These are phyloP conservation scores for Dorcus parallelipipedus DNA, from an alignment of 2,888 invertebrate species.

Conservation along the genomic window DNA sequence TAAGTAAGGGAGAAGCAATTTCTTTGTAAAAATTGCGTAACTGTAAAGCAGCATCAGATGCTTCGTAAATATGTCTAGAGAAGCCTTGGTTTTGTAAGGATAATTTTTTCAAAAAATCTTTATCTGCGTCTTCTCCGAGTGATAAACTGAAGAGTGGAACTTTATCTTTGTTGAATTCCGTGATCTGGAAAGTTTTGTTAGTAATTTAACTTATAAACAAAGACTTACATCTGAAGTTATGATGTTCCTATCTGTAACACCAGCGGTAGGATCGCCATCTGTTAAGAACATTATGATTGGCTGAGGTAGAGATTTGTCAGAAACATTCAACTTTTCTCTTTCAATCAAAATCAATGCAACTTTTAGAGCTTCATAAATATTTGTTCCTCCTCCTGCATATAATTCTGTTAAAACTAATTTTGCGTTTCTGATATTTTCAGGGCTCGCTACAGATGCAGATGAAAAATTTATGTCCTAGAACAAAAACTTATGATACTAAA, in stretches of 20 bases:
- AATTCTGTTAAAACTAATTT: conserved; percentile 56
- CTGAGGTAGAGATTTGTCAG: conserved; percentile 45
- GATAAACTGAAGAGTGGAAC: conserved; percentile 62
- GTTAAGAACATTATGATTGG: conserved; percentile 65
- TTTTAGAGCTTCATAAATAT: conserved; percentile 63
- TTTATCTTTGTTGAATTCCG: conserved; percentile 42
- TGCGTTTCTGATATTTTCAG: conserved; percentile 57
- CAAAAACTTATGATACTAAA: no score
- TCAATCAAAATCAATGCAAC: conserved; percentile 47
- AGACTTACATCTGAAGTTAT: conserved; percentile 51
- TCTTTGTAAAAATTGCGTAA: no score
- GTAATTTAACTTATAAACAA: conserved; percentile 33
- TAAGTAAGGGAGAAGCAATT: no score
- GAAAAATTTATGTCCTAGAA: conserved; percentile 32
- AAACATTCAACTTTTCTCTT: background rate
- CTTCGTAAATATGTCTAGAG: conserved; percentile 68
- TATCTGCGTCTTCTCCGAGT: conserved; percentile 69
- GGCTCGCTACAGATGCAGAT: conserved; percentile 54
- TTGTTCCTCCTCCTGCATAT: conserved; percentile 60
- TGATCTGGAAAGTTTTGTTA: conserved; percentile 10
- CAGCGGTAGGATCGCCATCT: conserved; percentile 64
- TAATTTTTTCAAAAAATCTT: conserved; percentile 62
- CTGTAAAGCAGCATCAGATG: conserved; percentile 55
- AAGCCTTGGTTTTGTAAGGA: conserved; percentile 65
- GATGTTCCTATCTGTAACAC: conserved; percentile 52